phyloP scores from a whole-genome alignment of 2,113 vertebrate genomes.

The Scomber scombrus region DNA sequence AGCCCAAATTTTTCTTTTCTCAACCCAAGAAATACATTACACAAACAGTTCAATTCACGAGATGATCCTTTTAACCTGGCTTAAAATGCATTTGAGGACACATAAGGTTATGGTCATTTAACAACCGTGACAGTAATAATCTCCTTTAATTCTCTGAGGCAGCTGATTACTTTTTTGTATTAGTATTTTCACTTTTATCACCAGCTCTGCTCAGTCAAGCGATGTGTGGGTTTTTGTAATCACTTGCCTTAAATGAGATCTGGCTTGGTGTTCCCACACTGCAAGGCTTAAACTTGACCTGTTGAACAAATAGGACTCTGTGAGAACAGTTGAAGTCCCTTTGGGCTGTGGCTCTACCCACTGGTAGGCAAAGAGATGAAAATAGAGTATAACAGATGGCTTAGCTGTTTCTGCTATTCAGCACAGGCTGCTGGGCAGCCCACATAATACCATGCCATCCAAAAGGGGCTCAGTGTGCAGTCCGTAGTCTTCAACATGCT shows the following conservation, averaged over 20 bases:
- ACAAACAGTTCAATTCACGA: constrained; percentile 58
- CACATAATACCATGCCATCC: constrained; percentile 59
- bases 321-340: constrained; percentile 49
- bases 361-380: constrained; percentile 68
- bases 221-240: constrained; percentile 36
- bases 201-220: constrained; percentile 40
- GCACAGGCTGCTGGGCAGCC: constrained; percentile 68
- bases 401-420: constrained; percentile 64
- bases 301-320: constrained; percentile 58
- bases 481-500: constrained; percentile 62
- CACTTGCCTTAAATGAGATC: constrained; percentile 47
- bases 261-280: constrained; percentile 38
- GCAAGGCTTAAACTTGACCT: constrained; percentile 61
- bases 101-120: constrained; percentile 63
- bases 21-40: constrained; percentile 49
- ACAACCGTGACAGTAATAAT: constrained; percentile 62
- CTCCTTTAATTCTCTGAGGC: constrained; percentile 56
- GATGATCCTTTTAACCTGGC: constrained; percentile 62
- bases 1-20: constrained; percentile 50
- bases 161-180: constrained; percentile 53
- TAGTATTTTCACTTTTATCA: constrained; percentile 40
- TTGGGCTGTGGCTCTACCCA: constrained; percentile 40
- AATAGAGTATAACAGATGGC: constrained; percentile 81
- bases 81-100: constrained; percentile 51
- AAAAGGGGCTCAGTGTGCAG: constrained; percentile 65